Conservation (phyloP, 92 coral and sea anemone genomes). For the Epizoanthus fatuus region DNA sequence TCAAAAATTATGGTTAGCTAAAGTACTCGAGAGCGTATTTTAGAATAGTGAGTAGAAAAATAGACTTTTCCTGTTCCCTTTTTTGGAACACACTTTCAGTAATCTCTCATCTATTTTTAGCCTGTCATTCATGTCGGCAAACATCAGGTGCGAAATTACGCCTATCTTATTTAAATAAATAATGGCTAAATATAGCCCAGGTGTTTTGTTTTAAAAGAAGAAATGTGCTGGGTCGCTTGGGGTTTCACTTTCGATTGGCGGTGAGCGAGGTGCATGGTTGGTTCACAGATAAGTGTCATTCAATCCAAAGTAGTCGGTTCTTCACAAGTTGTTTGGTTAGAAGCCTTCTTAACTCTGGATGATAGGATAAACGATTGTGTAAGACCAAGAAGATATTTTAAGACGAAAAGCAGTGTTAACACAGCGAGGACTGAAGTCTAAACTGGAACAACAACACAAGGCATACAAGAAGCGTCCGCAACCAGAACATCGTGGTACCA, state of each 20-base stretch:
- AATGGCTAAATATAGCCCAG: slow-evolving; percentile 36
- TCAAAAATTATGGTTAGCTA: too few relatives aligned
- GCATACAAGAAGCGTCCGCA: not conserved
- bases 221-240: not conserved
- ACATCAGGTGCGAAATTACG: slow-evolving; percentile 5
- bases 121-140: slow-evolving; percentile 10
- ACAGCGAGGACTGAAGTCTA: not conserved
- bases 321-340: not conserved
- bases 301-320: too few relatives aligned
- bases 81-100: not conserved
- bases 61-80: not conserved
- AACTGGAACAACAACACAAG: slow-evolving; percentile 16
- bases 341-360: not conserved
- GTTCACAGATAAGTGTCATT: too few relatives aligned
- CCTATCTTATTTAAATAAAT: slow-evolving; percentile 37
- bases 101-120: slow-evolving; percentile 23
- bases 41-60: too few relatives aligned
- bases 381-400: not conserved
- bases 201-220: slow-evolving; percentile 34
- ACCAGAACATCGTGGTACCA: not conserved
- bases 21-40: too few relatives aligned
- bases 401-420: not conserved
- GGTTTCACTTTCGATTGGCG: slow-evolving; percentile 19
- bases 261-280: not conserved
- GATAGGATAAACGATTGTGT: not conserved